These are phyloP conservation scores for Echinarachnius parma DNA, from an alignment of 53 echinoderm and acorn worm genomes.

Conservation along the genomic window DNA sequence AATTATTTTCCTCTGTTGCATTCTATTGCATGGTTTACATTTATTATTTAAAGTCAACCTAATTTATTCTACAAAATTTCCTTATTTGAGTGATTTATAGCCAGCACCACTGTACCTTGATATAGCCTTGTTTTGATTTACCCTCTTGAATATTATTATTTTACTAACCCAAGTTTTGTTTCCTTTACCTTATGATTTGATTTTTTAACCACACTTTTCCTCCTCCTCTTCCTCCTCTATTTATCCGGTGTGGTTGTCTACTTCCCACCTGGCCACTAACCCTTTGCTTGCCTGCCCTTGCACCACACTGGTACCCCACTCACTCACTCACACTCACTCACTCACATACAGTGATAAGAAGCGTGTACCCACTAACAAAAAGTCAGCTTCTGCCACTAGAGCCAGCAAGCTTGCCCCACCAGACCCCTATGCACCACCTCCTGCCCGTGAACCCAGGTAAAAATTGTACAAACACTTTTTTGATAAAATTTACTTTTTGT, in stretches of 20 bases:
- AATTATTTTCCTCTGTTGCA: too few relatives aligned
- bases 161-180: neutral
- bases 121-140: too few relatives aligned
- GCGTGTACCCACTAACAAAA: conserved; percentile 18
- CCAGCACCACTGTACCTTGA: too few relatives aligned
- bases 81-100: too few relatives aligned
- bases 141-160: neutral
- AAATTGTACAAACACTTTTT: neutral
- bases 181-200: neutral
- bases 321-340: neutral
- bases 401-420: neutral
- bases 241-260: neutral
- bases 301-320: too few relatives aligned
- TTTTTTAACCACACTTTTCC: conserved; percentile 4
- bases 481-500: too few relatives aligned
- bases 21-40: too few relatives aligned
- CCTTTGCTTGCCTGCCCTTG: too few relatives aligned
- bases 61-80: too few relatives aligned
- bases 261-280: neutral
- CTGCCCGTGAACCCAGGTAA: conserved; percentile 13
- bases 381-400: neutral
- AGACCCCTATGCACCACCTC: neutral
- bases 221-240: neutral
- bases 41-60: too few relatives aligned
- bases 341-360: conserved; percentile 1